A percentile compares a stretch with the other conserved stretches of the same genome.
These are phyloP conservation scores for Sebastes glaucus DNA, from an alignment of 2,797 vertebrate species.

Conservation along the genomic window DNA sequence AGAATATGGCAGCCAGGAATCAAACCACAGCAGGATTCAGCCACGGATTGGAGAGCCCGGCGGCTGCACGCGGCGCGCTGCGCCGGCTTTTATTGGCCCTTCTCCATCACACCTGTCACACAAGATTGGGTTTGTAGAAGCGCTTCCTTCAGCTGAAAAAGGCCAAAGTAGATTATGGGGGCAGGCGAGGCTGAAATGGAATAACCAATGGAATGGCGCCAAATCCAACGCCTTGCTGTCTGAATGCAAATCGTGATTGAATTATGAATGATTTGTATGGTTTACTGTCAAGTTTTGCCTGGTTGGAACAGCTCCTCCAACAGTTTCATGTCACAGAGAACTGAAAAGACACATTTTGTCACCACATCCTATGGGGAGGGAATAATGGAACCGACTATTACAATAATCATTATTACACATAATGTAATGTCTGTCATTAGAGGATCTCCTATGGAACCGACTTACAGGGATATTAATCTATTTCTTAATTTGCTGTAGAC, in stretches of 20 bases:
- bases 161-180: slow-evolving; percentile 78
- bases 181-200: slow-evolving; percentile 71
- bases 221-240: slow-evolving; percentile 56
- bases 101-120: slow-evolving; percentile 82
- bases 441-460: slow-evolving; percentile 59
- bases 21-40: slow-evolving; percentile 72
- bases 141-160: slow-evolving; percentile 75
- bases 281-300: slow-evolving; percentile 33
- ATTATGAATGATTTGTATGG: slow-evolving; percentile 66
- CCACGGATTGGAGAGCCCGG: slow-evolving; percentile 66
- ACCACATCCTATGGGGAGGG: slow-evolving; percentile 1
- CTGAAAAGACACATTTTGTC: slow-evolving; percentile 7
- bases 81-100: slow-evolving; percentile 76
- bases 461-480: slow-evolving; percentile 60
- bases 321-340: slow-evolving; percentile 10
- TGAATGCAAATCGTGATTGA: slow-evolving; percentile 72
- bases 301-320: slow-evolving; percentile 7
- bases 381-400: slow-evolving; percentile 4
- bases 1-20: slow-evolving; percentile 72
- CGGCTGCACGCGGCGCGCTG: slow-evolving; percentile 52
- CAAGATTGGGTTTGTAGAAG: slow-evolving; percentile 77
- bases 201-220: slow-evolving; percentile 62
- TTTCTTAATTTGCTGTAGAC: slow-evolving; percentile 66
- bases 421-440: slow-evolving; percentile 54
- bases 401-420: slow-evolving; percentile 25